Evolutionary conservation across 2,797 vertebrate species (phyloP), one percentile per base, ranked within the genome.

Genomic region (Coreius guichenoti): DNA sequence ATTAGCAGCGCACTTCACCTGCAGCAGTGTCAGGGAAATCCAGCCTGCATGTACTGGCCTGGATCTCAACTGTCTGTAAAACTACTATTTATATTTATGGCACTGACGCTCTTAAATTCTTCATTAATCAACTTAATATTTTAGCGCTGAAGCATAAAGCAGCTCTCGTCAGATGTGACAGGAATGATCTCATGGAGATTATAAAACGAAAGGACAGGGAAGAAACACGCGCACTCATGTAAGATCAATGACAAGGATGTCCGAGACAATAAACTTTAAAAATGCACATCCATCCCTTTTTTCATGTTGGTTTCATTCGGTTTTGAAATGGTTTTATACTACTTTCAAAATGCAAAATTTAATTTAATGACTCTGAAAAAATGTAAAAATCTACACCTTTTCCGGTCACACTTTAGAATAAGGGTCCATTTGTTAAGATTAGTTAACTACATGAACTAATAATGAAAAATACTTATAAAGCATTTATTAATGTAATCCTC

Each of bases 121-220:
- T 94, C 89, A 94, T 94, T 95, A 95, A 94, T 94, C 91, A 92
- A 91, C 91, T 95, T 94, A 94, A 95, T 95, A 93, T 93, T 92
- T 91, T 89, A 90, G 91, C 47, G 61, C 91, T 91, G 89, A 92
- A 93, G 91, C 91, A 93, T 91, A 88, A 92, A 93, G 91, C 91
- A 93, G 89, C 85, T 76, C 79, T 86, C 86, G 73, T 86, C 45
- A 76, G 87, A 90, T 92, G 92, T 94, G 93, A 93, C 89, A 84
- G 84, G 91, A 93, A 91, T 94, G 90, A 87, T 82, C 90, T 92
- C 56, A 82, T 54, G 72, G 45, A 81, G 88, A 90, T 93, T 91
- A 73, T n/a, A 61, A 54, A n/a, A 31, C 69, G 49, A 69, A 80
- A 70, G 33, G 70, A 81, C 8, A 68, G 63, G 69, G 72, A 83